Conservation (phyloP, 2,113 vertebrate species). For the Elephas maximus region DNA sequence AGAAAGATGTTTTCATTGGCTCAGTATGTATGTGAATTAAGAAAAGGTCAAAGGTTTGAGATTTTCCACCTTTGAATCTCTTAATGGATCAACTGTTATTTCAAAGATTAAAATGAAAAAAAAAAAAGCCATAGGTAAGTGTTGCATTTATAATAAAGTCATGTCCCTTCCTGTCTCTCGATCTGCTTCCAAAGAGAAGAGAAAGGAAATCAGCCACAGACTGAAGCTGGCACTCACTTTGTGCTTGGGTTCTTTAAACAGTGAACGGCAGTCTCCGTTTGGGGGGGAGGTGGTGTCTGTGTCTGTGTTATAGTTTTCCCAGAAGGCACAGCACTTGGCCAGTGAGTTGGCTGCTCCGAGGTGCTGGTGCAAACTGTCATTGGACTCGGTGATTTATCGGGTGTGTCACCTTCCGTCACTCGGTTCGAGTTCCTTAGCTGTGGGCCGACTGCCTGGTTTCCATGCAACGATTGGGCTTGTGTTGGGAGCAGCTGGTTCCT, state of each 20-base stretch:
- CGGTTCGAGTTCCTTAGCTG: slow-evolving; percentile 59
- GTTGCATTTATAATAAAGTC: slow-evolving; percentile 70
- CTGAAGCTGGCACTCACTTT: slow-evolving; percentile 53
- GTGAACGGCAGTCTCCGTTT: neutral
- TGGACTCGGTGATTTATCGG: slow-evolving; percentile 19
- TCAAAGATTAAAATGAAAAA: slow-evolving; percentile 58
- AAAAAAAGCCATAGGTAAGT: neutral
- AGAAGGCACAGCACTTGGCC: neutral
- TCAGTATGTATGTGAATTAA: slow-evolving; percentile 54
- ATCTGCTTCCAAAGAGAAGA: slow-evolving; percentile 69
- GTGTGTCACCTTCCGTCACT: slow-evolving; percentile 60
- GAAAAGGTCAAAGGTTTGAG: slow-evolving; percentile 74
- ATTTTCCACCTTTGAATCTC: slow-evolving; percentile 69
- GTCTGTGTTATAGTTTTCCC: neutral
- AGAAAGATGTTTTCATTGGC: slow-evolving; percentile 34
- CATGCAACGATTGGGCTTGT: slow-evolving; percentile 8
- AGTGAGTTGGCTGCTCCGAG: neutral
- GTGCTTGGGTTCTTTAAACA: slow-evolving; percentile 71
- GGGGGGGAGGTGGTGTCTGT: neutral
- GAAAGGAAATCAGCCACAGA: slow-evolving; percentile 76
- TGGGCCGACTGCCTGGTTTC: slow-evolving; percentile 54
- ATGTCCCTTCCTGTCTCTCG: slow-evolving; percentile 75
- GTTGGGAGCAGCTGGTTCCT: slow-evolving; percentile 67
- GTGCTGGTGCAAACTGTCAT: slow-evolving; percentile 46
- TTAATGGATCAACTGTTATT: slow-evolving; percentile 74